These are phyloP conservation scores for Hedychridium roseum DNA, from an alignment of 2,888 invertebrate genomes.

Conservation along the genomic window DNA sequence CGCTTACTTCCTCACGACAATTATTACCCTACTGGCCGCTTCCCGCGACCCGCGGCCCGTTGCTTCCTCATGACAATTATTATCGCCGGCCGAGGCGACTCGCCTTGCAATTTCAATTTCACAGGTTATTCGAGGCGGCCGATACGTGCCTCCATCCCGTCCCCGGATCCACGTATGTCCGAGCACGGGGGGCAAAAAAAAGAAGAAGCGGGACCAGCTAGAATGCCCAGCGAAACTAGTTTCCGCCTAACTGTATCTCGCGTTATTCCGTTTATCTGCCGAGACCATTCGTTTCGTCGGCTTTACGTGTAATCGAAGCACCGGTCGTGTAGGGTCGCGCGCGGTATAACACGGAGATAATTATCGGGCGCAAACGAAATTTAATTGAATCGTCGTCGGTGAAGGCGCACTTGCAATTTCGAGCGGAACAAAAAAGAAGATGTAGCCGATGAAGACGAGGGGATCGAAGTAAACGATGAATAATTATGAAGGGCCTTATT, in stretches of 20 bases:
- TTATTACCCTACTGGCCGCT: neutral
- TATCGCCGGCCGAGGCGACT: conserved; percentile 25
- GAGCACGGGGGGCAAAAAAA: neutral
- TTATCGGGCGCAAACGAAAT: conserved; percentile 16
- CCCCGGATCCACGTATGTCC: neutral
- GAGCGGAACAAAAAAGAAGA: too few species aligned
- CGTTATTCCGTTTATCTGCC: too few species aligned
- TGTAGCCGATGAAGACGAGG: too few species aligned
- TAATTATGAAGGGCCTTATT: too few species aligned
- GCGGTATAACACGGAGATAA: conserved; percentile 11
- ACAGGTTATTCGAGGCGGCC: conserved; percentile 25
- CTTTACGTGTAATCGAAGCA: too few species aligned
- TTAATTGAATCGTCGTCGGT: conserved; percentile 14
- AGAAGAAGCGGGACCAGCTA: neutral
- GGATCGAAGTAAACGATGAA: too few species aligned
- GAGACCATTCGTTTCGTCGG: neutral
- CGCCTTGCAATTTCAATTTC: conserved; percentile 35
- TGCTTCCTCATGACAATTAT: conserved; percentile 23
- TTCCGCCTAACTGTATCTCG: too few species aligned
- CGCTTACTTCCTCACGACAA: conserved; percentile 6
- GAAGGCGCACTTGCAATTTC: too few species aligned
- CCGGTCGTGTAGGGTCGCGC: too few species aligned
- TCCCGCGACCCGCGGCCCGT: conserved; percentile 2
- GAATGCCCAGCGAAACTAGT: too few species aligned
- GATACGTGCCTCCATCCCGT: neutral